Evolutionary conservation across 1,140 invertebrate species (phyloP), one percentile per base, ranked within the genome.

Genomic region (Hyles euphorbiae): DNA sequence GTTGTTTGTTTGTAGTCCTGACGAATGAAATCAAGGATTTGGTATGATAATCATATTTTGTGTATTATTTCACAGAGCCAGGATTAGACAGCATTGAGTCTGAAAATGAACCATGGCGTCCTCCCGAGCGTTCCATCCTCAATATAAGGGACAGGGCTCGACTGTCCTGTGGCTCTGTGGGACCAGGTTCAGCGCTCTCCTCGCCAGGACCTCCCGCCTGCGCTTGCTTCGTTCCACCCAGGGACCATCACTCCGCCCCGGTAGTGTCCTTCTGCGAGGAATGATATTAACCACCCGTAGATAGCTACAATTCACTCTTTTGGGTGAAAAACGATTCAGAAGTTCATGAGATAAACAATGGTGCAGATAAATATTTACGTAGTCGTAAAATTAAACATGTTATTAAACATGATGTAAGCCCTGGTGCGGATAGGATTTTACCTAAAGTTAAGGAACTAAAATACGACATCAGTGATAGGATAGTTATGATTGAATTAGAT

Each of bases 231-330:
- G 78, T 78, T 12, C 81, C 83, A 12, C 81, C 68, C 2, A 49
- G 81, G 3, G 83, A 82, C 63, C 78, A 83, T 60, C 83, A 86
- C 63, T 88, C 85, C 0, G 85, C 81, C 2, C 85, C 85, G 1
- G 80, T 68, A 0, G 85, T 86, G n/a, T 68, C 81, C n/a, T 88
- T 88, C 62, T 86, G 82, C 55, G 84, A 85, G 5, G 80, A 87
- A 68, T 87, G 83, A 86, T 40, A 40, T 40, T 40, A 40, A 40
- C 36, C 82, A 77, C 68, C 86, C 84, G 83, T 76, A 55, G 50
- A 60, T 53, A 57, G 7, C 53, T 58, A 34, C 62, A 59, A 32
- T 59, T 53, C 34, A 43, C 33, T 54, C 46, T 73, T 66, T 59
- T 73, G 70, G 70, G 49, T 67, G 8, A 68, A 64, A 60, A 58